These are phyloP conservation scores for Isichthys henryi DNA, from an alignment of 2,113 vertebrate species.

Conservation along the genomic window DNA sequence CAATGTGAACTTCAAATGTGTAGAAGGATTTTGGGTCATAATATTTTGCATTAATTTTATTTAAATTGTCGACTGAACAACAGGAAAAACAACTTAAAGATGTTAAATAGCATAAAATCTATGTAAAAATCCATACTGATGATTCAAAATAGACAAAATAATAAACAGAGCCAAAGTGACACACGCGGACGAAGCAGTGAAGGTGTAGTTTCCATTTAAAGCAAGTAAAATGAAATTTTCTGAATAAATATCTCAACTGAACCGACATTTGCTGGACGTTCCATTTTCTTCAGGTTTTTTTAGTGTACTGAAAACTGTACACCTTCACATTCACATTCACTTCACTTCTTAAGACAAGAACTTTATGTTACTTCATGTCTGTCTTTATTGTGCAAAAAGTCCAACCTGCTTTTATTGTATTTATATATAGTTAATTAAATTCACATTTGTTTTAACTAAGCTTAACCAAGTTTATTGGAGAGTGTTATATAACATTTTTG, in stretches of 20 bases:
- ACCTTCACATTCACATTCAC: background rate
- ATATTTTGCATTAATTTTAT: background rate
- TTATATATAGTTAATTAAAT: too few relatives aligned
- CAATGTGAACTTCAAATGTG: background rate
- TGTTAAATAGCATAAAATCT: background rate
- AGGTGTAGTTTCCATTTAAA: background rate
- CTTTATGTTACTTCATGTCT: background rate
- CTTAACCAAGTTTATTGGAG: too few relatives aligned
- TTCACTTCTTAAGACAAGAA: background rate
- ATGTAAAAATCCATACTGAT: background rate
- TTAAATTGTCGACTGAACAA: background rate
- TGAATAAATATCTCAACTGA: background rate
- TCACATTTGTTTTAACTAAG: too few relatives aligned
- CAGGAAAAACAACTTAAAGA: background rate
- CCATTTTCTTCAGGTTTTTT: background rate
- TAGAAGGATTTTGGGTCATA: background rate
- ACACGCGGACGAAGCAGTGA: slow-evolving; percentile 3
- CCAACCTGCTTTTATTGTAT: background rate
- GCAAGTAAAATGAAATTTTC: background rate
- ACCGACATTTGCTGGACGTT: background rate
- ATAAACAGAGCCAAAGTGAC: slow-evolving; percentile 13
- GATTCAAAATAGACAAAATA: background rate
- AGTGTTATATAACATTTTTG: too few relatives aligned
- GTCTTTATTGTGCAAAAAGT: background rate
- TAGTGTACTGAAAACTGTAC: background rate